Evolutionary conservation across 64 coral and sea anemone genomes (phyloP).

Genomic region (Astreopora myriophthalma): DNA sequence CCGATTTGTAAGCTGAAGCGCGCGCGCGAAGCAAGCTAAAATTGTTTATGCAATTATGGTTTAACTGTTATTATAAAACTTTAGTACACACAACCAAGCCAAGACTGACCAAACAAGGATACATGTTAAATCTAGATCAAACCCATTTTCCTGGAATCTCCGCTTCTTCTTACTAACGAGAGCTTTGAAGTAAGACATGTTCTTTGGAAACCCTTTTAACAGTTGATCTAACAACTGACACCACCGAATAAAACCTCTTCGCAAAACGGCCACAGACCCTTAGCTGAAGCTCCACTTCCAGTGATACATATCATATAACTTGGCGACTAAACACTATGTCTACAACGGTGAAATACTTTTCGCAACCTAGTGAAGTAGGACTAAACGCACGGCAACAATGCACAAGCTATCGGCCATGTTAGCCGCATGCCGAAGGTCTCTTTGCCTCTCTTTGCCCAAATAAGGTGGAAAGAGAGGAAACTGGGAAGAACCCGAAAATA

Average conservation of each 20-base stretch:
- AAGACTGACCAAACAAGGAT: constrained; percentile 69
- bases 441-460: neutral
- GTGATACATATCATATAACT: neutral
- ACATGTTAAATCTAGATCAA: constrained; percentile 97
- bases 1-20: neutral
- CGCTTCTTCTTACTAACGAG: constrained; percentile 97
- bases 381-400: neutral
- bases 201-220: neutral
- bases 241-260: constrained; percentile 12
- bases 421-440: neutral
- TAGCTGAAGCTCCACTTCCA: neutral
- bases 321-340: neutral
- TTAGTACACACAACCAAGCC: neutral
- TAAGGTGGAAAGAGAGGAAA: constrained; percentile 2
- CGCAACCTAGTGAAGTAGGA: neutral
- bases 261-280: neutral
- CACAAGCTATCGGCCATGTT: neutral
- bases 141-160: constrained; percentile 84
- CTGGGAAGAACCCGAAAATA: constrained; percentile 22
- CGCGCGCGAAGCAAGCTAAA: neutral
- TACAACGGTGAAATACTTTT: neutral
- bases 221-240: neutral
- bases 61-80: neutral
- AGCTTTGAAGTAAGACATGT: constrained; percentile 93
- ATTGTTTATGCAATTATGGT: neutral